These are phyloP conservation scores for Griposia aprilina DNA, from an alignment of 2,888 invertebrate genomes.

Conservation along the genomic window DNA sequence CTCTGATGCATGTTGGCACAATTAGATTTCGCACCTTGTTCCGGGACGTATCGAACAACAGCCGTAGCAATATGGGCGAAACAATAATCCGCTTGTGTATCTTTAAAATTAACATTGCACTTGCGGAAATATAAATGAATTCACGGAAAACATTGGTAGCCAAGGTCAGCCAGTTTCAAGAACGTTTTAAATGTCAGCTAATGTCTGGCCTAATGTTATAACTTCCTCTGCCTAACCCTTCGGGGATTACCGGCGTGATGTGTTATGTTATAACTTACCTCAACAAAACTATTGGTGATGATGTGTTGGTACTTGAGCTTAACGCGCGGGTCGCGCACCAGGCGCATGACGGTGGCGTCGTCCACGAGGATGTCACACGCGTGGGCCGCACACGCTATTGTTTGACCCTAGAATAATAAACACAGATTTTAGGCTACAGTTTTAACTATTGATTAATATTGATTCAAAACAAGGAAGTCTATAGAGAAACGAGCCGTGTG, in stretches of 20 bases:
- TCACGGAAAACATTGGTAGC: not conserved
- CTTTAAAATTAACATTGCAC: not conserved
- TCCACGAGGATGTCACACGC: conserved; percentile 99
- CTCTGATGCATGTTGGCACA: not conserved
- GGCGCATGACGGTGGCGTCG: conserved; percentile 98
- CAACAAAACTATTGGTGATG: conserved; percentile 99
- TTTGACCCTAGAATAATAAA: conserved; percentile 92
- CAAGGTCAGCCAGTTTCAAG: not conserved
- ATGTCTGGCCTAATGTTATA: not conserved
- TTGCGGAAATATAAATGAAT: not conserved
- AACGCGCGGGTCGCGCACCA: conserved; percentile 96
- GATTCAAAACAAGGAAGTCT: not conserved
- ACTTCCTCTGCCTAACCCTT: not conserved
- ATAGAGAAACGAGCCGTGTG: not conserved
- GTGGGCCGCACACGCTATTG: conserved; percentile 99
- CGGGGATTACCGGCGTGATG: not conserved
- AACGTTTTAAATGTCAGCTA: not conserved
- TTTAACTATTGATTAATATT: not conserved
- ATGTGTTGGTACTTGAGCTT: conserved; percentile 98
- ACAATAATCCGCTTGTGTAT: not conserved
- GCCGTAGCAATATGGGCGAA: not conserved
- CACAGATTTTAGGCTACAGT: not conserved
- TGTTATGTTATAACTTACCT: conserved; percentile 90
- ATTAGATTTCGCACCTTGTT: not conserved
- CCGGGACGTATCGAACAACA: not conserved